phyloP scores from a whole-genome alignment of 1,140 invertebrate species.

The Drosophila teissieri region DNA sequence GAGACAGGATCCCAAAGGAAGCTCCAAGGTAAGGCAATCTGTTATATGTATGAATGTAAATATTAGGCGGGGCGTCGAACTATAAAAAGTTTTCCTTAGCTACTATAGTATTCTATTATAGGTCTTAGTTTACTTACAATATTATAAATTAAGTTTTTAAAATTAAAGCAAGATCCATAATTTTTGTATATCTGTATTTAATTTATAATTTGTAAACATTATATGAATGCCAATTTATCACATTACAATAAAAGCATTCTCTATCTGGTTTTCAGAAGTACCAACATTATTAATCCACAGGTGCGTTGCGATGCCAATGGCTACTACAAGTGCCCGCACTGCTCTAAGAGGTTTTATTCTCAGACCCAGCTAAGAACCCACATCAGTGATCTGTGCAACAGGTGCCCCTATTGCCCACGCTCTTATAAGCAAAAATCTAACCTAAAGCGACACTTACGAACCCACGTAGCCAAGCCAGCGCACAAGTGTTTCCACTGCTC shows the following conservation, averaged over 20 bases:
- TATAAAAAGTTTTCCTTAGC: no score
- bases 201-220: no score
- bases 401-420: conserved; percentile 3
- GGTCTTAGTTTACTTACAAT: no score
- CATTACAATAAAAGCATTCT: no score
- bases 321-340: conserved; percentile 7
- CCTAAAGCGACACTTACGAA: conserved; percentile 15
- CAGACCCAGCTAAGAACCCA: background rate
- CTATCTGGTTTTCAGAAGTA: background rate
- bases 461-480: conserved; percentile 27
- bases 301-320: background rate
- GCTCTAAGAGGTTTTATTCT: background rate
- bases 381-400: background rate
- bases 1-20: background rate
- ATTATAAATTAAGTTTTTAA: no score
- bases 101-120: no score
- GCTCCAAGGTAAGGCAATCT: background rate
- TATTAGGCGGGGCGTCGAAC: no score
- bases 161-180: no score
- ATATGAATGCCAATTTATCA: no score
- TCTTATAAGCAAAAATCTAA: background rate
- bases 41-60: background rate
- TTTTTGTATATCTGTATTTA: no score
- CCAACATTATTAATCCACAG: background rate
- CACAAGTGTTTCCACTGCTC: conserved; percentile 35